phyloP scores from a whole-genome alignment of 1,140 invertebrate genomes.

The Heliothis virescens region DNA sequence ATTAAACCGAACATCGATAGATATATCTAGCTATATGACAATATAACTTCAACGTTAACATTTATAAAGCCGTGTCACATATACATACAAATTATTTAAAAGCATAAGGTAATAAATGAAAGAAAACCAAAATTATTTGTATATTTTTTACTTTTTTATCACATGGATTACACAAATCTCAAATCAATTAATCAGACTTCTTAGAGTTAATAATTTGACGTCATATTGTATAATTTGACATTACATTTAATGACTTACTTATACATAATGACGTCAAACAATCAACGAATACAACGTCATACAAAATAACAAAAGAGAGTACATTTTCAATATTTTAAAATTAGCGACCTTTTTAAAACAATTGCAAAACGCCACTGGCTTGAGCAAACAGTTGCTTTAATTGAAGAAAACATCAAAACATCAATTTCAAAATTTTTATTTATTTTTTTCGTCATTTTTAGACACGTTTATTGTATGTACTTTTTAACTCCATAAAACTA shows the following conservation, averaged over 20 bases:
- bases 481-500: constrained; percentile 63
- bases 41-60: constrained; percentile 57
- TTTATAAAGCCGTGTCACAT: constrained; percentile 74
- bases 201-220: constrained; percentile 38
- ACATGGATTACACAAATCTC: constrained; percentile 78
- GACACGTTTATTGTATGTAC: constrained; percentile 71
- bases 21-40: constrained; percentile 64
- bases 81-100: constrained; percentile 65
- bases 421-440: constrained; percentile 54
- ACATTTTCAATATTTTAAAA: constrained; percentile 24
- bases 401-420: constrained; percentile 64
- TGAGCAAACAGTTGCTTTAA: constrained; percentile 80
- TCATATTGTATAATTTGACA: constrained; percentile 25
- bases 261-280: constrained; percentile 13
- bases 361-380: constrained; percentile 56
- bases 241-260: neutral
- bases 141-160: constrained; percentile 79
- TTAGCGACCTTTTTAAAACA: constrained; percentile 39
- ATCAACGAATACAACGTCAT: constrained; percentile 16
- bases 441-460: constrained; percentile 73
- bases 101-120: constrained; percentile 65
- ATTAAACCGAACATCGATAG: constrained; percentile 72
- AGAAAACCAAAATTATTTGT: constrained; percentile 67
- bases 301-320: constrained; percentile 4
- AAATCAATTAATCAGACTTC: constrained; percentile 71